Evolutionary conservation across 1,140 invertebrate genomes (phyloP).

Genomic region (Onthophagus taurus): DNA sequence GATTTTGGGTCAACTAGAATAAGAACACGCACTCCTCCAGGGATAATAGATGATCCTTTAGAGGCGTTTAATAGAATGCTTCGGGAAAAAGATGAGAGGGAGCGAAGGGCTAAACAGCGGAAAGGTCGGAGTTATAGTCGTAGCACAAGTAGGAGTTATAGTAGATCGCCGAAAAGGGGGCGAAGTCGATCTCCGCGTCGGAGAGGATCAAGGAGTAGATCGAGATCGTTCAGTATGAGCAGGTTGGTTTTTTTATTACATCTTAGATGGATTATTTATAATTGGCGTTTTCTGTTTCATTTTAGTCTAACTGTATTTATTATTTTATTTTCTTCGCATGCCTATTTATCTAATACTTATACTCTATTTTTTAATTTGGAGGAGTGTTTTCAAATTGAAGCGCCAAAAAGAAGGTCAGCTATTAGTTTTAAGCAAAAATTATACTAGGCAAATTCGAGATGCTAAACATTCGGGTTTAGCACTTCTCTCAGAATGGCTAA

Average conservation of each 20-base stretch:
- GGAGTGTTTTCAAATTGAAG: too few relatives aligned
- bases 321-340: background rate
- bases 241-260: constrained; percentile 35
- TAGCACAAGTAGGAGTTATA: constrained; percentile 44
- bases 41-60: constrained; percentile 67
- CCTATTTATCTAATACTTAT: background rate
- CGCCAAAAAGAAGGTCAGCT: background rate
- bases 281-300: too few relatives aligned
- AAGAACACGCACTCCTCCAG: constrained; percentile 34
- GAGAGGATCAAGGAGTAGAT: constrained; percentile 35
- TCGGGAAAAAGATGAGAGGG: constrained; percentile 69
- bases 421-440: too few relatives aligned
- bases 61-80: constrained; percentile 79
- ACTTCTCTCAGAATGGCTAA: too few relatives aligned
- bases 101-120: constrained; percentile 52
- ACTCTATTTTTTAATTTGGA: too few relatives aligned
- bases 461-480: too few relatives aligned
- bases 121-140: constrained; percentile 36
- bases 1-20: constrained; percentile 37
- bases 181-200: constrained; percentile 30
- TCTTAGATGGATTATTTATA: too few relatives aligned
- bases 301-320: background rate
- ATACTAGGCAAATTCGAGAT: too few relatives aligned
- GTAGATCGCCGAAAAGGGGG: constrained; percentile 38
- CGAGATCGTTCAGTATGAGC: constrained; percentile 41